phyloP scores from a whole-genome alignment of 2,797 vertebrate genomes.

The Alfaro cultratus region DNA sequence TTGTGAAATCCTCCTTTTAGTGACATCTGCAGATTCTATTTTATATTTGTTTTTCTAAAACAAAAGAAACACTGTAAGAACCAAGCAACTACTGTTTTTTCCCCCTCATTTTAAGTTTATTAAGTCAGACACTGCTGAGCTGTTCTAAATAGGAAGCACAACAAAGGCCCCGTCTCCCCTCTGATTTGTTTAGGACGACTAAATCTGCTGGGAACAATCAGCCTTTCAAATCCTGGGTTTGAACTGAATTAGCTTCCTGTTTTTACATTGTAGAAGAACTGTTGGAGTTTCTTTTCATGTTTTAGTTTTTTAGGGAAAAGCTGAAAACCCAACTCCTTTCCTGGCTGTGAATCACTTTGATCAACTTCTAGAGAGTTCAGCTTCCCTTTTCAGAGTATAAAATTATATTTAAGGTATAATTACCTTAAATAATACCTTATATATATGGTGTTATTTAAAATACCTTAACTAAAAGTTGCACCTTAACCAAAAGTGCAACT shows the following conservation, averaged over 20 bases:
- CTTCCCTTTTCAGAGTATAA: background rate
- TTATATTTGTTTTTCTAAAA: conserved; percentile 44
- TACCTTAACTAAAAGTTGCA: background rate
- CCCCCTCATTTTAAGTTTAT: conserved; percentile 1
- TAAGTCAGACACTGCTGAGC: conserved; percentile 43
- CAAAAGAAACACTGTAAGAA: conserved; percentile 4
- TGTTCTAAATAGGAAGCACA: background rate
- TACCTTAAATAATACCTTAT: no score
- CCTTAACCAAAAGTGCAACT: background rate
- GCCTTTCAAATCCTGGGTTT: background rate
- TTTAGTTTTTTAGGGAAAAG: background rate
- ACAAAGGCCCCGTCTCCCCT: background rate
- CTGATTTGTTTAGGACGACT: conserved; percentile 17
- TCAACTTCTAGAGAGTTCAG: background rate
- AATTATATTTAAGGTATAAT: background rate
- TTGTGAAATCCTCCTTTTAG: conserved; percentile 50
- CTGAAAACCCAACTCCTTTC: background rate
- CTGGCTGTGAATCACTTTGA: background rate
- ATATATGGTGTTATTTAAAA: no score
- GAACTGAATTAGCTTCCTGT: background rate
- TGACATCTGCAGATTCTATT: conserved; percentile 32
- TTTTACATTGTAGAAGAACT: background rate
- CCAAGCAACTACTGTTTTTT: conserved; percentile 14
- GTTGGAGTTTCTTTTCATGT: background rate
- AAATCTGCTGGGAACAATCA: conserved; percentile 55